Evolutionary conservation across 2,113 vertebrate genomes (phyloP).

Genomic region (Prionailurus bengalensis): DNA sequence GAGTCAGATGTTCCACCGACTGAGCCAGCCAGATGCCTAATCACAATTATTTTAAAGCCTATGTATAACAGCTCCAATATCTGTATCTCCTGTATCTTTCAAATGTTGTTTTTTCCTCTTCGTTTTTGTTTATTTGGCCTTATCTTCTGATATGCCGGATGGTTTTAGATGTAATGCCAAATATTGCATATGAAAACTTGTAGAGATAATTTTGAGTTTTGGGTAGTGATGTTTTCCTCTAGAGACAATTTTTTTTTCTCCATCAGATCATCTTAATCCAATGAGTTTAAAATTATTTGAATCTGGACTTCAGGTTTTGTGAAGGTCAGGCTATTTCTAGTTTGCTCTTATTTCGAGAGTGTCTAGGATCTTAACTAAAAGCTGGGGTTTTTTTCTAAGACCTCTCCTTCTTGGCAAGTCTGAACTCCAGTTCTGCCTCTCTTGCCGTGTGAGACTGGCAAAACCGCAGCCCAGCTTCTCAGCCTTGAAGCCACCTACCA

Average conservation of each 20-base stretch:
- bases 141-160: not conserved
- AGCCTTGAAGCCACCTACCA: not conserved
- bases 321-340: not conserved
- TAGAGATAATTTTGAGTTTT: not conserved
- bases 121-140: not conserved
- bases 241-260: not conserved
- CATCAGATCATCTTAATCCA: not conserved
- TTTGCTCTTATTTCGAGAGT: not conserved
- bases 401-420: no score
- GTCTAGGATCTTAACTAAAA: not conserved
- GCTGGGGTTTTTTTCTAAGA: not conserved
- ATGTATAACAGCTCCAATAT: not conserved
- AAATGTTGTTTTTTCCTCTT: not conserved
- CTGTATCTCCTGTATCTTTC: not conserved
- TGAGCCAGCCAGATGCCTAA: not conserved
- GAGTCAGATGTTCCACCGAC: not conserved
- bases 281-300: not conserved
- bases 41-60: not conserved
- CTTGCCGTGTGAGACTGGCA: not conserved
- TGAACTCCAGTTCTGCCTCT: not conserved
- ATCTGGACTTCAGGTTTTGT: not conserved
- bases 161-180: not conserved
- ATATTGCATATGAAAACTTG: not conserved
- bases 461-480: not conserved
- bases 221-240: not conserved